Evolutionary conservation across 1,140 invertebrate species (phyloP).

Genomic region (Drosophila prosaltans): DNA sequence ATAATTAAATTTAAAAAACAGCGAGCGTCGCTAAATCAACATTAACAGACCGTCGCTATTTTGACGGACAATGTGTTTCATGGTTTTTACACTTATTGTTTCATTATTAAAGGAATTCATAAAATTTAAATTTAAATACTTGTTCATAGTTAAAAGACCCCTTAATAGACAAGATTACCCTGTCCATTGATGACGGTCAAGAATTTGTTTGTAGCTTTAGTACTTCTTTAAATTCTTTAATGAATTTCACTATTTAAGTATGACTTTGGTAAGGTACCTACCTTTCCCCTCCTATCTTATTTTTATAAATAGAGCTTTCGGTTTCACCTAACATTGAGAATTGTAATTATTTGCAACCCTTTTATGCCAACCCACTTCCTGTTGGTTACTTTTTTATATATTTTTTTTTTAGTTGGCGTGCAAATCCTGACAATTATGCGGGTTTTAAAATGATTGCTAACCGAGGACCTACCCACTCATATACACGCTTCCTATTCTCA

Average conservation of each 20-base stretch:
- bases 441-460: constrained; percentile 76
- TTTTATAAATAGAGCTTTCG: neutral
- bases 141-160: too few relatives aligned
- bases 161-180: too few relatives aligned
- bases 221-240: neutral
- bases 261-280: neutral
- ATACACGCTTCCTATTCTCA: neutral
- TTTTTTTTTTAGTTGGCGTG: constrained; percentile 53
- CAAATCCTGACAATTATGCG: constrained; percentile 80
- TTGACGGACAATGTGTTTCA: too few relatives aligned
- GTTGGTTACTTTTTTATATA: constrained; percentile 4
- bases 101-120: too few relatives aligned
- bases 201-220: too few relatives aligned
- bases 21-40: too few relatives aligned
- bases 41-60: too few relatives aligned
- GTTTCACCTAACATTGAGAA: constrained; percentile 10
- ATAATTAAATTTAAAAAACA: too few relatives aligned
- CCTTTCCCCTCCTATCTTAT: neutral
- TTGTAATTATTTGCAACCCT: constrained; percentile 9
- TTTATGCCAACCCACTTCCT: neutral
- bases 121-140: too few relatives aligned
- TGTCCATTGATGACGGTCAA: too few relatives aligned
- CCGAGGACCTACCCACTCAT: constrained; percentile 28
- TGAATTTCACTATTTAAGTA: neutral
- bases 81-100: too few relatives aligned